Percentiles rank a stretch among this genome's conserved stretches.
Evolutionary conservation across 2,113 vertebrate species (phyloP).

Genomic region (Piprites chloris): DNA sequence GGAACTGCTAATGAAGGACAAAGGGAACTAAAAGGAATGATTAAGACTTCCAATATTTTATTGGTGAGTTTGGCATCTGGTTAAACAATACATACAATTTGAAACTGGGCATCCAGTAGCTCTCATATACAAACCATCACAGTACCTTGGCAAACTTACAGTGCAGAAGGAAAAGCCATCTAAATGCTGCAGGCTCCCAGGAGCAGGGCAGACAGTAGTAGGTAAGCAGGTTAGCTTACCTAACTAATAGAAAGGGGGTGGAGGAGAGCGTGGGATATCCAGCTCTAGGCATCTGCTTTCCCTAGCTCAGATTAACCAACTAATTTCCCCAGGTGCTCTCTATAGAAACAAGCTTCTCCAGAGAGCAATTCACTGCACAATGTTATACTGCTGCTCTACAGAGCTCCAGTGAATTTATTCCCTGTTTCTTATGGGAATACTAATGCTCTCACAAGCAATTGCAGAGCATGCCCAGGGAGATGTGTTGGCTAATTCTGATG

Average conservation of each 20-base stretch:
- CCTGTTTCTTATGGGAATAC: background rate
- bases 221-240: background rate
- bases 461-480: background rate
- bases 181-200: background rate
- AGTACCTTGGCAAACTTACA: background rate
- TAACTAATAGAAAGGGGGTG: background rate
- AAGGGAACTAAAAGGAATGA: background rate
- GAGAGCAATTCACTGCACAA: background rate
- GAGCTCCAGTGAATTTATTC: background rate
- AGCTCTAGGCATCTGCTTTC: background rate
- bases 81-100: background rate
- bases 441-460: background rate
- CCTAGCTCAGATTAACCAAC: background rate
- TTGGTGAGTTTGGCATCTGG: background rate
- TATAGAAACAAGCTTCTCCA: background rate
- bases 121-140: background rate
- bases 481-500: background rate
- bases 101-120: background rate
- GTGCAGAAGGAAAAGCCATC: background rate
- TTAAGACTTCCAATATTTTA: conserved; percentile 14
- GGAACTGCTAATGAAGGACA: background rate
- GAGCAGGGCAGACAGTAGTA: background rate
- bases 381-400: background rate
- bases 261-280: background rate
- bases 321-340: background rate